Conservation (phyloP, 2,888 invertebrate species). For the Archaeoteleia sp. region DNA sequence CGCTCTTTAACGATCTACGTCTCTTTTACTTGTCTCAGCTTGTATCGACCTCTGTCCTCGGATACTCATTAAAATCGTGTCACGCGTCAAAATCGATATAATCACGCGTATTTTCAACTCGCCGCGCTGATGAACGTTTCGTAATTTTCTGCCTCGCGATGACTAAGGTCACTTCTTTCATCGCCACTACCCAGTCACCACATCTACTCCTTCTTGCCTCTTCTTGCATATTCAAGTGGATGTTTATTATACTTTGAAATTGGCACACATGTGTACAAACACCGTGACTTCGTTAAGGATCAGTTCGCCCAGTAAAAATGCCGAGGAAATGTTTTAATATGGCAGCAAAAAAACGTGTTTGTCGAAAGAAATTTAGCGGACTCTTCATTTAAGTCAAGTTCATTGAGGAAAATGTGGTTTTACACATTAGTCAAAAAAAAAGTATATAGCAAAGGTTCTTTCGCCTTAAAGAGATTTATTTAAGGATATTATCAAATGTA, state of each 20-base stretch:
- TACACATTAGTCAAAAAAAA: too few relatives aligned
- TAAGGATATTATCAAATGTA: too few relatives aligned
- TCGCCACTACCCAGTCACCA: not conserved
- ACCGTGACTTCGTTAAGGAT: slow-evolving; percentile 5
- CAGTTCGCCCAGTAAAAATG: too few relatives aligned
- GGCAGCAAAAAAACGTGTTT: too few relatives aligned
- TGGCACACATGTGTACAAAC: slow-evolving; percentile 28
- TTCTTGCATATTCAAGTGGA: slow-evolving; percentile 1
- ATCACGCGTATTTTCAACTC: slow-evolving; percentile 39
- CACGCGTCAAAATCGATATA: slow-evolving; percentile 46
- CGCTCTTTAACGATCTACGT: slow-evolving; percentile 41
- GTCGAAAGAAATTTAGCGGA: too few relatives aligned
- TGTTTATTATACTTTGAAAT: slow-evolving; percentile 30
- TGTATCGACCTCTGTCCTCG: slow-evolving; percentile 11
- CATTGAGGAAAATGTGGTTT: too few relatives aligned
- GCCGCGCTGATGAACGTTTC: slow-evolving; percentile 7
- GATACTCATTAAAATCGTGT: slow-evolving; percentile 49
- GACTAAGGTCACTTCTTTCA: slow-evolving; percentile 11
- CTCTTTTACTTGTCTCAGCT: slow-evolving; percentile 36
- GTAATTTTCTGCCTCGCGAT: slow-evolving; percentile 11
- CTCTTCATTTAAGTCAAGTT: too few relatives aligned
- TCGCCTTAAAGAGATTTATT: too few relatives aligned
- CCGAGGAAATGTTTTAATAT: not conserved
- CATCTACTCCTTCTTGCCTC: slow-evolving; percentile 2
- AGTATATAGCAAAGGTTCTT: too few relatives aligned